Percentiles rank a stretch among this genome's conserved stretches.
Evolutionary conservation across 1,140 invertebrate genomes (phyloP).

Genomic region (Saccostrea glomerata): DNA sequence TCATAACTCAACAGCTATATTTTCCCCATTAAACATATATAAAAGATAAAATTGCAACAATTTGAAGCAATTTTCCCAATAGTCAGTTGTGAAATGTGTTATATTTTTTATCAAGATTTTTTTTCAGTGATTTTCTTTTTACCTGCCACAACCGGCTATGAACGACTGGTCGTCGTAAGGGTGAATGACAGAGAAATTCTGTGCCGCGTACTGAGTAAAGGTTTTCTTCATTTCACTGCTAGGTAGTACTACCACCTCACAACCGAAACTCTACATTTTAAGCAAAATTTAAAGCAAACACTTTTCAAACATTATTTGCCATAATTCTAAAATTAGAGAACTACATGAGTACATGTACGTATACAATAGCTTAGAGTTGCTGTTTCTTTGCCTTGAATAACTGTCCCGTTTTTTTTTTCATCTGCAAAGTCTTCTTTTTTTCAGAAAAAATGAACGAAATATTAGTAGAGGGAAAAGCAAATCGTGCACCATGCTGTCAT

Average conservation of each 20-base stretch:
- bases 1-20: too few relatives aligned
- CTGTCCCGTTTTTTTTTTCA: not conserved
- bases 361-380: not conserved
- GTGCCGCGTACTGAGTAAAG: conserved; percentile 57
- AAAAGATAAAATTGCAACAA: too few relatives aligned
- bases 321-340: not conserved
- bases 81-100: not conserved
- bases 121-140: not conserved
- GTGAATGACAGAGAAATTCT: conserved; percentile 63
- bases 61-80: too few relatives aligned
- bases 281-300: not conserved
- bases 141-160: conserved; percentile 70
- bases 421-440: not conserved
- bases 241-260: conserved; percentile 29
- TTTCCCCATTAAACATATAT: too few relatives aligned
- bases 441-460: not conserved
- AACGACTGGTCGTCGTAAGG: conserved; percentile 70
- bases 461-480: not conserved
- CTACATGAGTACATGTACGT: not conserved
- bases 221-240: conserved; percentile 57
- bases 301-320: not conserved
- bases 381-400: not conserved
- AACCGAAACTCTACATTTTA: conserved; percentile 46
- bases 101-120: not conserved
- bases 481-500: not conserved